phyloP scores from a whole-genome alignment of 2,797 vertebrate genomes.

The Gastrophryne carolinensis region DNA sequence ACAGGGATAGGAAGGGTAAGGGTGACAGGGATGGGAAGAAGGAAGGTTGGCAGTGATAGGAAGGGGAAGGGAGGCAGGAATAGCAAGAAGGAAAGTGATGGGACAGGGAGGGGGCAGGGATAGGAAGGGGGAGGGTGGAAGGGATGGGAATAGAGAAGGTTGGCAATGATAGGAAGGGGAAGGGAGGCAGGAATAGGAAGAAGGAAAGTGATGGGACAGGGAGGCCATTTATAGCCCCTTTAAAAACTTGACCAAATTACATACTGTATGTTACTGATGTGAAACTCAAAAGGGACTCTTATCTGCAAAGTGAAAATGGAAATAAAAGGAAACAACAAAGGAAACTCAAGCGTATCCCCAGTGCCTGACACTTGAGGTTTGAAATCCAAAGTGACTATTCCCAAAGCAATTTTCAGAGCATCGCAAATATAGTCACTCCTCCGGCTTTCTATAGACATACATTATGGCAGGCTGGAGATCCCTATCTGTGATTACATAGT shows the following conservation, averaged over 20 bases:
- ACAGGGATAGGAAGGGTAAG: too few relatives aligned
- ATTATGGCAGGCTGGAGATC: not conserved
- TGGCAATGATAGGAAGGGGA: too few relatives aligned
- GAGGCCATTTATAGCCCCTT: too few relatives aligned
- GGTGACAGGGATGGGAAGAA: too few relatives aligned
- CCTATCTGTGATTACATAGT: constrained; percentile 3
- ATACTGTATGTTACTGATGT: not conserved
- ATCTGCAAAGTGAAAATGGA: not conserved
- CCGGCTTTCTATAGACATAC: not conserved
- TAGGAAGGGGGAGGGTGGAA: too few relatives aligned
- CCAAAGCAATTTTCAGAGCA: constrained; percentile 5
- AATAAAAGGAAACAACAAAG: not conserved
- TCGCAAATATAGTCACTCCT: not conserved
- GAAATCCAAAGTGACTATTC: not conserved
- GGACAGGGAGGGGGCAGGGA: too few relatives aligned
- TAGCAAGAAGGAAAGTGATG: too few relatives aligned
- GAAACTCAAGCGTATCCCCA: not conserved
- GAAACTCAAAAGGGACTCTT: not conserved
- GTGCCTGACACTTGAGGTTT: not conserved
- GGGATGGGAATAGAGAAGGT: too few relatives aligned
- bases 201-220: too few relatives aligned
- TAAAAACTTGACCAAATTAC: not conserved
- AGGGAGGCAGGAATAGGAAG: too few relatives aligned
- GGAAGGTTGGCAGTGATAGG: too few relatives aligned
- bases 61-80: too few relatives aligned